These are phyloP conservation scores for Epinephelus lanceolatus DNA, from an alignment of 2,113 vertebrate genomes.

Conservation along the genomic window DNA sequence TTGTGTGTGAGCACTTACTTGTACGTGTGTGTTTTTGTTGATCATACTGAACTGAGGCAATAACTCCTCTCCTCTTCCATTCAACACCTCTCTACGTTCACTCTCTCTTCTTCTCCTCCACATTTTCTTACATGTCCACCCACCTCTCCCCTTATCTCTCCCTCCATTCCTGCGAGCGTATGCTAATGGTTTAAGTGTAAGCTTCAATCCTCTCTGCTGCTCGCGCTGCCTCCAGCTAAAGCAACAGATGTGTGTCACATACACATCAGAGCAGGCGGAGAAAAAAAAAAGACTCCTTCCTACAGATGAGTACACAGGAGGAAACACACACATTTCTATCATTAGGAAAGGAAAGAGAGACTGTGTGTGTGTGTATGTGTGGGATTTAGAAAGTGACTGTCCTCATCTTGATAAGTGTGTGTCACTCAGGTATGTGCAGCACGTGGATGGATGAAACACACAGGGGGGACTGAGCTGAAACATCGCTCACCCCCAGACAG, in stretches of 20 bases:
- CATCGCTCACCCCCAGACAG: slow-evolving; percentile 66
- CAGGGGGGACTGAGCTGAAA: slow-evolving; percentile 39
- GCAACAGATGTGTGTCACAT: slow-evolving; percentile 78
- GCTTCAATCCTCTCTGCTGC: slow-evolving; percentile 24
- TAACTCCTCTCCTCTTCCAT: neutral
- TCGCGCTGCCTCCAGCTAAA: slow-evolving; percentile 61
- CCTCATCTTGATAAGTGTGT: slow-evolving; percentile 46
- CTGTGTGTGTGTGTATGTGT: slow-evolving; percentile 5
- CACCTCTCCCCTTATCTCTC: slow-evolving; percentile 67
- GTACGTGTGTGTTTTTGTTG: neutral
- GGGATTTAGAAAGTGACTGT: slow-evolving; percentile 33
- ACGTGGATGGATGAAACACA: slow-evolving; percentile 71
- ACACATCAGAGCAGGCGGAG: slow-evolving; percentile 19
- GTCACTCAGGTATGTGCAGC: slow-evolving; percentile 70
- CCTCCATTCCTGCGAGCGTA: slow-evolving; percentile 47
- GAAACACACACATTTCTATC: slow-evolving; percentile 45
- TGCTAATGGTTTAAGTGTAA: slow-evolving; percentile 57
- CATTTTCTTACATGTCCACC: slow-evolving; percentile 62
- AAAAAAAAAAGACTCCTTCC: slow-evolving; percentile 6
- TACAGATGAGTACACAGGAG: slow-evolving; percentile 22
- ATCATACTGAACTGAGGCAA: slow-evolving; percentile 20
- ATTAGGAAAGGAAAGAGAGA: slow-evolving; percentile 13
- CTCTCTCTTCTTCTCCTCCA: slow-evolving; percentile 27
- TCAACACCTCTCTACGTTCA: slow-evolving; percentile 1
- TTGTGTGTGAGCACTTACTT: neutral